Evolutionary conservation across 2,797 vertebrate genomes (phyloP).

Genomic region (Epinephelus awoara): DNA sequence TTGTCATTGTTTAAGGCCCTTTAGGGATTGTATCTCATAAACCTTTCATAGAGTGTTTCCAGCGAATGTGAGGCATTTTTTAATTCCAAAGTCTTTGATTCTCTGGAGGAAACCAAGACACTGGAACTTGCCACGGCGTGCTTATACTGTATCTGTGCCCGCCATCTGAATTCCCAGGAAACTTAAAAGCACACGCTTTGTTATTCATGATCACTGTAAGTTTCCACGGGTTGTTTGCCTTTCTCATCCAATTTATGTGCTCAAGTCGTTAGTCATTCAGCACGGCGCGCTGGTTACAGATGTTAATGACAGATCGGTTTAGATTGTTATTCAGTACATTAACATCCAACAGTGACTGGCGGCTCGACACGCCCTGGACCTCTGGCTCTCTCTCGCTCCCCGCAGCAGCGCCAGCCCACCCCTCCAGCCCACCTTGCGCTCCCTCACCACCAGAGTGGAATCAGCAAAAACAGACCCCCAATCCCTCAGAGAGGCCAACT

Average conservation of each 20-base stretch:
- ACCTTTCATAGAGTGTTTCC: slow-evolving; percentile 68
- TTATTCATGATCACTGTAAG: slow-evolving; percentile 63
- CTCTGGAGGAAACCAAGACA: slow-evolving; percentile 55
- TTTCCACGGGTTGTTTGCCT: slow-evolving; percentile 65
- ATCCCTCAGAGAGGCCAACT: slow-evolving; percentile 65
- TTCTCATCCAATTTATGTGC: slow-evolving; percentile 57
- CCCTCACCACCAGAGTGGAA: slow-evolving; percentile 67
- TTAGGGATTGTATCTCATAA: slow-evolving; percentile 65
- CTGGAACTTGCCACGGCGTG: slow-evolving; percentile 47
- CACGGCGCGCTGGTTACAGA: slow-evolving; percentile 59
- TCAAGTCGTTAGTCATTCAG: slow-evolving; percentile 71
- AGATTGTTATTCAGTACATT: slow-evolving; percentile 76
- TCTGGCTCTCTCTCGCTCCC: slow-evolving; percentile 60
- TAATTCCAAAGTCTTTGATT: slow-evolving; percentile 63
- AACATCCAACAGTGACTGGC: slow-evolving; percentile 59
- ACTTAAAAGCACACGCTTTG: slow-evolving; percentile 53
- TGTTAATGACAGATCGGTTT: slow-evolving; percentile 76
- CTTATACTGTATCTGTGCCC: slow-evolving; percentile 36
- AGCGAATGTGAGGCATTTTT: slow-evolving; percentile 57
- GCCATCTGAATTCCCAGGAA: slow-evolving; percentile 64
- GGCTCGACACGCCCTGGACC: slow-evolving; percentile 61
- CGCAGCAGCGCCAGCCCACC: slow-evolving; percentile 37
- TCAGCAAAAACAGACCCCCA: slow-evolving; percentile 72
- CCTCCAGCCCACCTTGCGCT: slow-evolving; percentile 67
- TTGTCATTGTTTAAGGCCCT: slow-evolving; percentile 69